These are phyloP conservation scores for Lycia hirtaria DNA, from an alignment of 2,888 invertebrate genomes.

Conservation along the genomic window DNA sequence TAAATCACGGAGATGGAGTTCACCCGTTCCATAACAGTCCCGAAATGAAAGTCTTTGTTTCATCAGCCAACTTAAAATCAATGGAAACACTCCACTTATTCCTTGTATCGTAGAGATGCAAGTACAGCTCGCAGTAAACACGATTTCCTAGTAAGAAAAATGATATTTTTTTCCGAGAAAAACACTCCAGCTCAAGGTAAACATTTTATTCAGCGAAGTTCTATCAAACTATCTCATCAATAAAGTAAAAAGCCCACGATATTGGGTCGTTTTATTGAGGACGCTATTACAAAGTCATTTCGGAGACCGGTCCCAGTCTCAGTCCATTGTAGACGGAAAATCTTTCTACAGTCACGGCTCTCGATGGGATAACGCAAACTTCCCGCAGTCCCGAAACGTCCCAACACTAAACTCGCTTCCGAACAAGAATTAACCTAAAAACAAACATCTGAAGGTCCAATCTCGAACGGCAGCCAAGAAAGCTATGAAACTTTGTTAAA, in stretches of 20 bases:
- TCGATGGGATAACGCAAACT: conserved; percentile 83
- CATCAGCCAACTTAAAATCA: conserved; percentile 18
- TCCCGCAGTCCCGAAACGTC: conserved; percentile 62
- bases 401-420: conserved; percentile 55
- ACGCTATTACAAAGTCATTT: conserved; percentile 83
- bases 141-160: conserved; percentile 30
- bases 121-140: conserved; percentile 31
- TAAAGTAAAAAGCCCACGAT: conserved; percentile 70
- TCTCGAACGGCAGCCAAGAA: conserved; percentile 73
- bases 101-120: conserved; percentile 3
- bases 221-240: conserved; percentile 66
- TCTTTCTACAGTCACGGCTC: conserved; percentile 85
- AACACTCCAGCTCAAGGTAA: conserved; percentile 41
- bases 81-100: conserved; percentile 22
- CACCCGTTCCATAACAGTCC: conserved; percentile 57
- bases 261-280: conserved; percentile 78
- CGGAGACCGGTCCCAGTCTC: conserved; percentile 76
- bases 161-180: conserved; percentile 37
- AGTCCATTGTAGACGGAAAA: conserved; percentile 84
- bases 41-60: conserved; percentile 44
- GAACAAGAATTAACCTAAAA: conserved; percentile 75
- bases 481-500: conserved; percentile 86
- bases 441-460: conserved; percentile 65
- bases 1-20: conserved; percentile 58
- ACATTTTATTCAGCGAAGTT: conserved; percentile 54